Percentiles rank a stretch among this genome's conserved stretches.
These are phyloP conservation scores for Zaprionus tsacasi DNA, from an alignment of 1,140 invertebrate genomes.

Conservation along the genomic window DNA sequence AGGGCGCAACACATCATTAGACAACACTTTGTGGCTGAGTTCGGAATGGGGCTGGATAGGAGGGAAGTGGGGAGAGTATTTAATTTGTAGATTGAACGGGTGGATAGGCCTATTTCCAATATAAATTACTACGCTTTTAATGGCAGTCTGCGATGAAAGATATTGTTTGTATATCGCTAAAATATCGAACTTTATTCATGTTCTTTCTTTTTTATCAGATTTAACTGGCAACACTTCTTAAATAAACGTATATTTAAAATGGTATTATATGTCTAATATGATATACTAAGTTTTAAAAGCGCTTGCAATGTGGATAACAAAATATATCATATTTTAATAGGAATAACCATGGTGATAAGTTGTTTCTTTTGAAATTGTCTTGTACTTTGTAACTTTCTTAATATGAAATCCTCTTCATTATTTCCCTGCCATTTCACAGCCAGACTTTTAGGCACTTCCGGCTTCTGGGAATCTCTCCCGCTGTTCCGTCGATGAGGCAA, in stretches of 20 bases:
- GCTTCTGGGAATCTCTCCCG: neutral
- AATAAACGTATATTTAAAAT: no score
- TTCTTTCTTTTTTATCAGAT: no score
- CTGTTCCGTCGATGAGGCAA: neutral
- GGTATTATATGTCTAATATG: no score
- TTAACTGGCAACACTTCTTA: no score
- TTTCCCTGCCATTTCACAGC: no score
- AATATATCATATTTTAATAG: no score
- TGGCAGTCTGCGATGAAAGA: neutral
- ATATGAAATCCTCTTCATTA: neutral
- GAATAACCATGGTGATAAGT: no score
- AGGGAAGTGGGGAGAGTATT: constrained; percentile 20
- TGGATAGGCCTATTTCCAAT: constrained; percentile 4
- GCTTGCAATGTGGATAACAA: no score
- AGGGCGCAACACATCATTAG: constrained; percentile 61
- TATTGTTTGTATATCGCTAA: neutral
- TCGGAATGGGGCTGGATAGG: neutral
- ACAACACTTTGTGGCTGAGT: constrained; percentile 49
- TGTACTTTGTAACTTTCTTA: neutral
- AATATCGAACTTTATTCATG: no score
- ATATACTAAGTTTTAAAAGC: no score
- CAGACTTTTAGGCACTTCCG: neutral
- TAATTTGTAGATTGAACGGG: constrained; percentile 28
- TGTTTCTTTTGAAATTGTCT: no score
- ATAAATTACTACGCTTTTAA: constrained; percentile 29